Base-by-base conservation (phyloP, 2,797 vertebrate genomes). In the Fistularia tabacaria region DNA sequence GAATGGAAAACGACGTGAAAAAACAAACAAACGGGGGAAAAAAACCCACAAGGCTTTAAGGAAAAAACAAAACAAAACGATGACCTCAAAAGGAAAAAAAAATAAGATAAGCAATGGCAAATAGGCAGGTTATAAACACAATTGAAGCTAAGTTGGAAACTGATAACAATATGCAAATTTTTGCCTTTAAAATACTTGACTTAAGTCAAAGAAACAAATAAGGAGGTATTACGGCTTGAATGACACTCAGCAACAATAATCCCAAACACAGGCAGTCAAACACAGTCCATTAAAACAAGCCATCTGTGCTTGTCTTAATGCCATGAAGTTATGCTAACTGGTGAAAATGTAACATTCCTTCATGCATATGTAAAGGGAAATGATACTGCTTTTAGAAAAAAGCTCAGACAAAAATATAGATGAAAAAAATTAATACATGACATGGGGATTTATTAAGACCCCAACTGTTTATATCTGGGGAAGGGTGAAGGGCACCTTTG, bases 1-100 rank as follows among this genome's bases (percentile, higher is more conserved):
- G 95, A 96, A 88, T 86, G 87, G 85, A 88, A 61, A 87, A 86
- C 85, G 85, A 74, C 77, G 84, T 82, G 81, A 84, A 82, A 81
- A 85, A 81, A 64, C 14, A 74, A 73, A 78, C 71, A 77, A n/a
- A 73, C 60, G 46, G 46, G 46, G 1, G 10, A 69, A 49, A 77
- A 60, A 54, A 76, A 79, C 79, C 81, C 62, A 82, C 69, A 83
- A 76, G 64, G 67, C 54, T 77, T 78, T 25, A 46, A 55, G 50
- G 36, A 54, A 54, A 65, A 51, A 36, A 3, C 46, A 57, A 58
- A 49, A 37, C 40, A 61, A 71, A 82, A 74, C 51, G 78, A 86
- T 85, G 83, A 87, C 79, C 77, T 85, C 83, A 81, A 82, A 81
- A 85, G 76, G 86, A 81, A 80, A 76, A 85, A 77, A 82, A 82